Percentiles rank a stretch among this genome's conserved stretches.
Conservation (phyloP, 2,888 invertebrate species). For the Diplolepis rosae region DNA sequence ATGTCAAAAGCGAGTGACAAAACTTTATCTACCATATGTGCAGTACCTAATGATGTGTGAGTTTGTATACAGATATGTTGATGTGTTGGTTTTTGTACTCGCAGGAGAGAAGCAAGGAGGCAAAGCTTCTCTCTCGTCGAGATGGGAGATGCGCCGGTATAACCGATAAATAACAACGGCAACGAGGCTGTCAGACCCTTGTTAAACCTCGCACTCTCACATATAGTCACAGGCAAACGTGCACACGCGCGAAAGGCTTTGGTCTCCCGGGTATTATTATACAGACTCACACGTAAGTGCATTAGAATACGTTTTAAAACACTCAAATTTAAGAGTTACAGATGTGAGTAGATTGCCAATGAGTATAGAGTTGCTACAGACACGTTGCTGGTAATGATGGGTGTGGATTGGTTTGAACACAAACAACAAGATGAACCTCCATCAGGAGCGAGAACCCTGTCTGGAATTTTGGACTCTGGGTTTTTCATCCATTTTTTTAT, state of each 20-base stretch:
- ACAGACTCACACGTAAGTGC: conserved; percentile 16
- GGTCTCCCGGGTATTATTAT: conserved; percentile 21
- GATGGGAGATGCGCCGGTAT: conserved; percentile 72
- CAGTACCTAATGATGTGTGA: not conserved
- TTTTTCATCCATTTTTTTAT: conserved; percentile 8
- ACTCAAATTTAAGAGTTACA: conserved; percentile 24
- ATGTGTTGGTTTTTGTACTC: not conserved
- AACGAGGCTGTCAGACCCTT: conserved; percentile 73
- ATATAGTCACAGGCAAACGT: conserved; percentile 34
- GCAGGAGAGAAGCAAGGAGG: conserved; percentile 31
- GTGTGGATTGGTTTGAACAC: conserved; percentile 19
- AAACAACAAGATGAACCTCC: conserved; percentile 21
- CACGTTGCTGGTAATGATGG: conserved; percentile 6
- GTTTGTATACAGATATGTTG: not conserved
- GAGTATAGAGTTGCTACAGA: conserved; percentile 16
- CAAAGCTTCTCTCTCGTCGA: conserved; percentile 58
- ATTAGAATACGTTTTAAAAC: conserved; percentile 36
- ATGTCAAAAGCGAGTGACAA: not conserved
- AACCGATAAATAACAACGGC: conserved; percentile 74
- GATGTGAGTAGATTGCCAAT: conserved; percentile 32
- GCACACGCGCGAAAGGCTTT: conserved; percentile 26
- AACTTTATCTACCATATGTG: not conserved
- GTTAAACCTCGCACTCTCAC: conserved; percentile 66
- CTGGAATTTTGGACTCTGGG: conserved; percentile 8
- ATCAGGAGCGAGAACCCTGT: not conserved